Evolutionary conservation across 1,140 invertebrate genomes (phyloP), one percentile per base, ranked within the genome.

Genomic region (Fopius arisanus): DNA sequence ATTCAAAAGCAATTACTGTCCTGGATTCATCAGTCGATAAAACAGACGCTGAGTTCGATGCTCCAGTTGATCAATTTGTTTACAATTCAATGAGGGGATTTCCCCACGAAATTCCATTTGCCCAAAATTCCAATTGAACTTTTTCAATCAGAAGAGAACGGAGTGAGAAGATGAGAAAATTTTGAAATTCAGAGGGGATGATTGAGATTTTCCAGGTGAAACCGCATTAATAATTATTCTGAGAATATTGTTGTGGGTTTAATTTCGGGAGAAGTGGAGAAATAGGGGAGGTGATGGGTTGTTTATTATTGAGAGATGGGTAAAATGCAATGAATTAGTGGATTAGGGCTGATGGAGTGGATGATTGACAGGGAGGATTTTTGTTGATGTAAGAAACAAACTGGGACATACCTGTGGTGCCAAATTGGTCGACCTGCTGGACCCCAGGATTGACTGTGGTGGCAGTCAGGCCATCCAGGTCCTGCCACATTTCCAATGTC

Each of bases 371-470:
- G 21, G 9, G 21, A 33, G n/a, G 14, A 31, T 29, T 19, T 21
- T 23, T 19, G 16, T 19, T 29, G 59, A 63, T 4, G 28, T 63
- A 23, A 14, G 59, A 4, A 16, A 72, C 2, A 33, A 16, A n/a
- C 48, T 69, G 51, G 37, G 71, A 69, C 43, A 41, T 78, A 87
- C 86, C 85, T 72, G 84, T 79, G 65, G 84, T 79, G 75, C 79
- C 77, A 72, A 87, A 87, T 74, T 87, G 85, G 70, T 88, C 86
- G 76, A 84, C 81, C 76, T 86, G 86, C 74, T 87, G 86, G 72
- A 68, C 77, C 73, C 79, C 80, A 71, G 86, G 80, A 76, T 82
- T 86, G 67, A 88, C 82, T 76, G 79, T 80, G 72, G 84, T 80
- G 67, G 81, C 80, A 37, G 78, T 81, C 68, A 84, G 76, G 77